A percentile compares a stretch with the other conserved stretches of the same genome.
These are phyloP conservation scores for Slavum lentiscoides DNA, from an alignment of 2,888 invertebrate genomes.

Conservation along the genomic window DNA sequence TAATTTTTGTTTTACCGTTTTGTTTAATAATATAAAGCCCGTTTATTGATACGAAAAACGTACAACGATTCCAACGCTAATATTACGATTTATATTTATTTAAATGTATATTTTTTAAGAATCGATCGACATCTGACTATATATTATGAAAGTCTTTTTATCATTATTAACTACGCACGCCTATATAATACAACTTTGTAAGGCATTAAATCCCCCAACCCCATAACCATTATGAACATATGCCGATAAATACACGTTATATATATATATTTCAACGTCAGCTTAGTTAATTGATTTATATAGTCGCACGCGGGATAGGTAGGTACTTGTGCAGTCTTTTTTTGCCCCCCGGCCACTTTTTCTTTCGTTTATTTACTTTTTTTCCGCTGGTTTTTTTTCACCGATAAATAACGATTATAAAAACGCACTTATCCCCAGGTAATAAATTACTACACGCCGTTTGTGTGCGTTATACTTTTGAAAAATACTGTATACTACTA, in stretches of 20 bases:
- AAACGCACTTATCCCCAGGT: conserved; percentile 23
- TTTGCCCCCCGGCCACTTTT: not conserved
- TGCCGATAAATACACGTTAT: conserved; percentile 33
- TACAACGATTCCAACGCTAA: too few species aligned
- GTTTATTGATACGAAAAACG: too few species aligned
- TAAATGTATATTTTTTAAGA: too few species aligned
- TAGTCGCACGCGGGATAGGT: not conserved
- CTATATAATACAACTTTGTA: too few species aligned
- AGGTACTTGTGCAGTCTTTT: too few species aligned
- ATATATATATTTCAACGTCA: not conserved
- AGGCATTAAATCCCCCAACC: not conserved
- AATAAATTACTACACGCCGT: conserved; percentile 10
- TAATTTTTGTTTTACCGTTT: too few species aligned
- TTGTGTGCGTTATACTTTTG: not conserved
- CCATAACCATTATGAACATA: conserved; percentile 7
- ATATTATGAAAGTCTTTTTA: too few species aligned
- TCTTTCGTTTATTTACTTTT: not conserved
- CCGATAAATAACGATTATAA: conserved; percentile 45
- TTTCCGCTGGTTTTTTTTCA: not conserved
- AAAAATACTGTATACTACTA: too few species aligned
- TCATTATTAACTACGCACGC: too few species aligned
- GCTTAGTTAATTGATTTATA: conserved; percentile 44
- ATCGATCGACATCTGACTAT: too few species aligned
- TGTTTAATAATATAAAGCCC: too few species aligned
- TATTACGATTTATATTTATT: too few species aligned